These are phyloP conservation scores for Rallus limicola DNA, from an alignment of 2,113 vertebrate species.

Conservation along the genomic window DNA sequence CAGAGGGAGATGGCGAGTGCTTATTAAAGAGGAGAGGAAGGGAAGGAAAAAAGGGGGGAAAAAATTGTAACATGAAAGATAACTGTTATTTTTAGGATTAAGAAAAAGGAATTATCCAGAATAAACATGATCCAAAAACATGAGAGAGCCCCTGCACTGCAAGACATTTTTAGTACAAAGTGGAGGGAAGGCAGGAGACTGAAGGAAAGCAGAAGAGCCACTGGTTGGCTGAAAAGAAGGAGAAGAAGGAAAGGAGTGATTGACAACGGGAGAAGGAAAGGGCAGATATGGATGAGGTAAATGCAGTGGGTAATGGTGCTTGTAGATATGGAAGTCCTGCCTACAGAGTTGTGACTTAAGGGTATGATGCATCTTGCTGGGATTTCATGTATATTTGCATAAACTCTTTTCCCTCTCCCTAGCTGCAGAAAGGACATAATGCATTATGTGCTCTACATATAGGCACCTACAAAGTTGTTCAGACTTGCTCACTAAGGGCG, in stretches of 20 bases:
- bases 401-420: not conserved
- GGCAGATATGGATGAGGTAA: not conserved
- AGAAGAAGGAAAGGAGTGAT: not conserved
- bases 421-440: not conserved
- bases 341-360: not conserved
- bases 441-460: not conserved
- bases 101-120: accelerated
- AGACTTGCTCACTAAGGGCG: not conserved
- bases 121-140: not conserved
- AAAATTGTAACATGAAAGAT: not conserved
- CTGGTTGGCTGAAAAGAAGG: not conserved
- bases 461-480: not conserved
- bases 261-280: not conserved
- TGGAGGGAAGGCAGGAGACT: not conserved
- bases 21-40: not conserved
- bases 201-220: not conserved
- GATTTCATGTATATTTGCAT: not conserved
- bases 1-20: not conserved
- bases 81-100: not conserved
- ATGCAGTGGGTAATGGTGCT: not conserved
- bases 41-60: not conserved
- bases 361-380: not conserved
- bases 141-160: accelerated
- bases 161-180: not conserved
- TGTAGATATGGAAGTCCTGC: not conserved